Evolutionary conservation across 2,888 invertebrate genomes (phyloP), one percentile per base, ranked within the genome.

Genomic region (Anodontia alba): DNA sequence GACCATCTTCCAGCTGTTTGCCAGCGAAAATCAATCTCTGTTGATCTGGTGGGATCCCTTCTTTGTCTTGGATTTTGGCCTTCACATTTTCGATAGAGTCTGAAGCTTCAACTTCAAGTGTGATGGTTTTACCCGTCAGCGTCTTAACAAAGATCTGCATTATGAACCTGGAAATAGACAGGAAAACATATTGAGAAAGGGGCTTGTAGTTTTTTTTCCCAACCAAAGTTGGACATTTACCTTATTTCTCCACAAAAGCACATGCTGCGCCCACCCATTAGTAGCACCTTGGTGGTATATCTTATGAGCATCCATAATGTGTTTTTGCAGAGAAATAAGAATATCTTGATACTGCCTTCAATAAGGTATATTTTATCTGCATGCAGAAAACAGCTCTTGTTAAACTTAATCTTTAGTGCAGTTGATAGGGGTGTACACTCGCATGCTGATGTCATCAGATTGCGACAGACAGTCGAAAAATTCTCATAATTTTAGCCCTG

Each of bases 21-120:
- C 98, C 98, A 90, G 98, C 98, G 94, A 98, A 98, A 95, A 93
- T 93, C 90, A 93, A 84, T 73, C 93, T 83, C 87, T 93, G 93
- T 85, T 93, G 93, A 80, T 93, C 92, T 69, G 93, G 92, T 49
- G 93, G 92, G 76, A 93, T 93, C n/a, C 91, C 91, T 95, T 96
- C 95, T 87, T 96, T 96, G 88, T 96, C 96, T 84, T 94, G 94
- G 78, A 94, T 95, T 81, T 94, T 94, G 54, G 93, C 92, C 94
- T 98, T 98, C 33, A 98, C 98, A 96, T 98, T 98, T 95, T 98
- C 98, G 91, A 98, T 98, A 10, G 97, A 97, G 94, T 98, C 98
- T 0, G 97, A 97, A 75, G 98, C 97, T 95, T 98, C 98, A 87
- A 94, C 94, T 83, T 94, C 90, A 15, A 93, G 86, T 17, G 93